These are phyloP conservation scores for Pogona vitticeps DNA, from an alignment of 2,113 vertebrate species.

Conservation along the genomic window DNA sequence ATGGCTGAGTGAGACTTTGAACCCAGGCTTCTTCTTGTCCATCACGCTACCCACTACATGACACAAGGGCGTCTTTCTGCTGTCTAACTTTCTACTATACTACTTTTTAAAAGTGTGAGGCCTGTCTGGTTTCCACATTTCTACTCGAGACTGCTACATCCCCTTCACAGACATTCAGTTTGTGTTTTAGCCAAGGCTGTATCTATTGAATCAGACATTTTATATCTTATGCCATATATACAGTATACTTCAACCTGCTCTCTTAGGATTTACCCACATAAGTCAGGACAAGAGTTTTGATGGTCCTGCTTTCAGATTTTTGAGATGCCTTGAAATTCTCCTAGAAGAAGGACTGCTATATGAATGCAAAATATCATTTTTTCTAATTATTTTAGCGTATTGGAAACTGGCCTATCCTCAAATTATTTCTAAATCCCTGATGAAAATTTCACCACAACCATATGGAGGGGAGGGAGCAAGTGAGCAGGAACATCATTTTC, in stretches of 20 bases:
- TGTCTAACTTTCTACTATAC: background rate
- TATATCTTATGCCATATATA: background rate
- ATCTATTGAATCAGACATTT: background rate
- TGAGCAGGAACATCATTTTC: background rate
- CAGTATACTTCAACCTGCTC: background rate
- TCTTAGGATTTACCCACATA: background rate
- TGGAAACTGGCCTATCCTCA: background rate
- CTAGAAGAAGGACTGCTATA: background rate
- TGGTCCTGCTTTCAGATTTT: background rate
- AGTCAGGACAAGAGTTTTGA: slow-evolving; percentile 6
- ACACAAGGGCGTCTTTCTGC: too few relatives aligned
- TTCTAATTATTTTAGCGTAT: background rate
- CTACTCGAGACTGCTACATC: background rate
- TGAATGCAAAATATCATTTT: slow-evolving; percentile 4
- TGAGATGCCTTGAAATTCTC: rapidly evolving
- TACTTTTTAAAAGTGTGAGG: background rate
- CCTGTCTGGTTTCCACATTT: background rate
- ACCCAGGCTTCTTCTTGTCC: background rate
- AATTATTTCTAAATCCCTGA: slow-evolving; percentile 3
- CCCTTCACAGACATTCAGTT: background rate
- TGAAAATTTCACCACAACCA: background rate
- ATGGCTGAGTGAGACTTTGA: too few relatives aligned
- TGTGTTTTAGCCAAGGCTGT: background rate
- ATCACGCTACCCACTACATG: too few relatives aligned
- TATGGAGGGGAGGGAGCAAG: background rate